Evolutionary conservation across 2,888 invertebrate species (phyloP).

Genomic region (Agrotis segetum): DNA sequence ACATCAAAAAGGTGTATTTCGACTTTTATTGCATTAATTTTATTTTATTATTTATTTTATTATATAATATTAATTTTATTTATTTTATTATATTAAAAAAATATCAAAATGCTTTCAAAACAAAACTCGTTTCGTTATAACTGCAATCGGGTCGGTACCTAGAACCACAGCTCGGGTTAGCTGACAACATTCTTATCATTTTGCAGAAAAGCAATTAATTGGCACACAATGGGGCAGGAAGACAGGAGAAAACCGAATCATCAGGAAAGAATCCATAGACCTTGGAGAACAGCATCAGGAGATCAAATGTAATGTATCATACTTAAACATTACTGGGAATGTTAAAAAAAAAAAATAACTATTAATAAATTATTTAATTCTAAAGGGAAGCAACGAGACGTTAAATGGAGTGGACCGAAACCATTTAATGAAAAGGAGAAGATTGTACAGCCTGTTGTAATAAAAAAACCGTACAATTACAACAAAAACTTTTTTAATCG

Average conservation of each 20-base stretch:
- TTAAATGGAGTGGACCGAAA: constrained; percentile 36
- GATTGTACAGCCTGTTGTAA: neutral
- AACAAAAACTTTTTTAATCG: neutral
- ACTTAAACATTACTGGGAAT: too few species aligned
- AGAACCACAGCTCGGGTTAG: neutral
- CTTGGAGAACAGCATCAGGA: constrained; percentile 1
- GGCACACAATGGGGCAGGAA: constrained; percentile 38
- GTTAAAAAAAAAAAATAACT: too few species aligned
- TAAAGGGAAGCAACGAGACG: constrained; percentile 35
- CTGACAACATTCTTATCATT: constrained; percentile 9
- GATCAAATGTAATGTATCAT: constrained; percentile 33
- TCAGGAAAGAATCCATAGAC: constrained; percentile 30
- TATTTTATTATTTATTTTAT: too few species aligned
- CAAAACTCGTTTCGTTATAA: too few species aligned
- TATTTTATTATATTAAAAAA: too few species aligned
- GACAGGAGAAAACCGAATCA: constrained; percentile 26
- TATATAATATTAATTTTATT: too few species aligned
- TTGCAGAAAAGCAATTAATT: constrained; percentile 15
- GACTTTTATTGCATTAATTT: too few species aligned
- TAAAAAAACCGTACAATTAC: neutral
- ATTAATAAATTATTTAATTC: neutral
- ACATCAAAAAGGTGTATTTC: too few species aligned
- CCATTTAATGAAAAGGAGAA: neutral
- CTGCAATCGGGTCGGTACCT: too few species aligned
- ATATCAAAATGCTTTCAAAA: too few species aligned